These are phyloP conservation scores for Heterohyrax brucei DNA, from an alignment of 2,797 vertebrate genomes.

Conservation along the genomic window DNA sequence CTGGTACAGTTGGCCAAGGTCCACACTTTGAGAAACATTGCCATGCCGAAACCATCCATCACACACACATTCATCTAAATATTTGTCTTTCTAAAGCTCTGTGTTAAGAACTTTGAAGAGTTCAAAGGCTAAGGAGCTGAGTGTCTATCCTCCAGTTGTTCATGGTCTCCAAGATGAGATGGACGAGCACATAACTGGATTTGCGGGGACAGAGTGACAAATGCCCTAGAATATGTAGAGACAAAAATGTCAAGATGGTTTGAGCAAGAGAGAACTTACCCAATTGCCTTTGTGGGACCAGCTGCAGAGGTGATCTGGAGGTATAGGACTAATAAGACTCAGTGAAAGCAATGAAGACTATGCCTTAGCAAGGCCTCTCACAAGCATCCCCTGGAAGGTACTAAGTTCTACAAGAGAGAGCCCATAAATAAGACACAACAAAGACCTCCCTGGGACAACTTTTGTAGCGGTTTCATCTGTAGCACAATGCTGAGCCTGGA, in stretches of 20 bases:
- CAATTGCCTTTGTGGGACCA: neutral
- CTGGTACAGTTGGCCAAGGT: neutral
- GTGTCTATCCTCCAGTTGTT: neutral
- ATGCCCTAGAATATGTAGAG: neutral
- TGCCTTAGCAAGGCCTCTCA: neutral
- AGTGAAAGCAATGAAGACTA: constrained; percentile 41
- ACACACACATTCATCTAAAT: neutral
- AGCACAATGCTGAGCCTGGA: neutral
- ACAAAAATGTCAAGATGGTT: neutral
- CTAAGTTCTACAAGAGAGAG: constrained; percentile 16
- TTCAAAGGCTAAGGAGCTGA: constrained; percentile 11
- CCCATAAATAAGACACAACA: constrained; percentile 55
- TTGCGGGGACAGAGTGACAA: neutral
- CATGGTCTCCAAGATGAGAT: neutral
- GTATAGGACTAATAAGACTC: constrained; percentile 13
- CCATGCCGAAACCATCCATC: neutral
- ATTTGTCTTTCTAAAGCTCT: constrained; percentile 40
- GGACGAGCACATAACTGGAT: neutral
- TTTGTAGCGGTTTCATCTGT: constrained; percentile 14
- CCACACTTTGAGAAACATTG: neutral
- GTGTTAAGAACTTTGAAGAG: neutral
- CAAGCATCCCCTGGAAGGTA: constrained; percentile 56
- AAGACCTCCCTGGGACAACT: neutral
- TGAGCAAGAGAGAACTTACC: neutral
- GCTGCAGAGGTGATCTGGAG: constrained; percentile 13